Evolutionary conservation across 2,888 invertebrate genomes (phyloP).

Genomic region (Epistrophe grossulariae): DNA sequence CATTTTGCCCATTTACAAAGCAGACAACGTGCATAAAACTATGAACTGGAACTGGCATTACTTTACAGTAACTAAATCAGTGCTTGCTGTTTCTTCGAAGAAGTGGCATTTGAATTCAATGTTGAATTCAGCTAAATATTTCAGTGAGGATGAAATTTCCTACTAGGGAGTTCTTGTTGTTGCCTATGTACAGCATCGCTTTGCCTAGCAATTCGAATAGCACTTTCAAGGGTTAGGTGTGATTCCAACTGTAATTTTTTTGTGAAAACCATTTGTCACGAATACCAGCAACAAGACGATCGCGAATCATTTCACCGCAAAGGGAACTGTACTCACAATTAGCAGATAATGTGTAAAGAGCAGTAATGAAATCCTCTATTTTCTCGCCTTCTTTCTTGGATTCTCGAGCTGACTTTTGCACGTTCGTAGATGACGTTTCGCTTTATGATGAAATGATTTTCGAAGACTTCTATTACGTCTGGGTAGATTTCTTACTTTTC

Average conservation of each 20-base stretch:
- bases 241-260: slow-evolving; percentile 49
- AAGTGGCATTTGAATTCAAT: too few relatives aligned
- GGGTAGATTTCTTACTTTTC: slow-evolving; percentile 20
- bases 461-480: slow-evolving; percentile 21
- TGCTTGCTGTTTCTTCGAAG: too few relatives aligned
- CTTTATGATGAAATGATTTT: slow-evolving; percentile 47
- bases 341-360: slow-evolving; percentile 40
- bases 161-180: too few relatives aligned
- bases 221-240: slow-evolving; percentile 27
- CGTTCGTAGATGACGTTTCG: slow-evolving; percentile 51
- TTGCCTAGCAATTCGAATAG: too few relatives aligned
- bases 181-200: too few relatives aligned
- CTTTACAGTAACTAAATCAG: too few relatives aligned
- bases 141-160: too few relatives aligned
- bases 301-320: slow-evolving; percentile 47
- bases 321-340: slow-evolving; percentile 49
- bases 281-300: slow-evolving; percentile 50
- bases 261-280: slow-evolving; percentile 30
- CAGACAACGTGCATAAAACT: too few relatives aligned
- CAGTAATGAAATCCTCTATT: slow-evolving; percentile 57
- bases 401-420: slow-evolving; percentile 50
- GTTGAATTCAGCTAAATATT: too few relatives aligned
- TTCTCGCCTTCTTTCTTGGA: slow-evolving; percentile 46
- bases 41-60: too few relatives aligned
- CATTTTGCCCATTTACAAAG: too few relatives aligned